Conservation (phyloP, 2,888 invertebrate species). For the Bembecia ichneumoniformis region DNA sequence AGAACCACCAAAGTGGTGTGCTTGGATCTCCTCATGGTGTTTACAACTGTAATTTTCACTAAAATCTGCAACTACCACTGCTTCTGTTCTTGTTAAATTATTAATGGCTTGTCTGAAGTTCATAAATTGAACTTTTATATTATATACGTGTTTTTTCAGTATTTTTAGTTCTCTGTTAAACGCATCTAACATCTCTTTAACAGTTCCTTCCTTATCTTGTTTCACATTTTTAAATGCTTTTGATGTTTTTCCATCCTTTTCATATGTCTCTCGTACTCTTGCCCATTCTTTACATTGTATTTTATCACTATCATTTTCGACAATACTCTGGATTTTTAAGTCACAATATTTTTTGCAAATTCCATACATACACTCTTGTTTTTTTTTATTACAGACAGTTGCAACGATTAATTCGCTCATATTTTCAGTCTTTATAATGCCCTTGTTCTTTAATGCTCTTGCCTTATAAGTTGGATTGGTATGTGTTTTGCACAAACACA, state of each 20-base stretch:
- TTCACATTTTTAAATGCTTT: not conserved
- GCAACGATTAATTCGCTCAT: not conserved
- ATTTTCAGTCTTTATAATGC: not conserved
- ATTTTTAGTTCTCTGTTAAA: not conserved
- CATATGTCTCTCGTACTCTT: conserved; percentile 1
- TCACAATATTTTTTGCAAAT: not conserved
- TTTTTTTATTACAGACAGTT: conserved; percentile 1
- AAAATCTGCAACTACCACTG: not conserved
- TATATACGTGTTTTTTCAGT: not conserved
- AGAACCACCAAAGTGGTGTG: conserved; percentile 4
- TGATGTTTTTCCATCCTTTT: not conserved
- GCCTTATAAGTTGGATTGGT: not conserved
- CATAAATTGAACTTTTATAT: not conserved
- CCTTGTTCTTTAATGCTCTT: not conserved
- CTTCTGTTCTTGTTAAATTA: not conserved
- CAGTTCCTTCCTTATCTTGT: not conserved
- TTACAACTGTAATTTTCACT: conserved; percentile 1
- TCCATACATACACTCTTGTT: not conserved
- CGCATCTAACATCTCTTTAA: not conserved
- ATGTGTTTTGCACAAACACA: not conserved
- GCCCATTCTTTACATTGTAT: not conserved
- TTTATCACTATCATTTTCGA: conserved; percentile 4
- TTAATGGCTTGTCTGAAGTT: not conserved
- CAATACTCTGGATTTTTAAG: conserved; percentile 1
- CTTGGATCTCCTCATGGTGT: conserved; percentile 2